Evolutionary conservation across 2,888 invertebrate species (phyloP), one percentile per base, ranked within the genome.

Genomic region (Caradrina clavipalpis): DNA sequence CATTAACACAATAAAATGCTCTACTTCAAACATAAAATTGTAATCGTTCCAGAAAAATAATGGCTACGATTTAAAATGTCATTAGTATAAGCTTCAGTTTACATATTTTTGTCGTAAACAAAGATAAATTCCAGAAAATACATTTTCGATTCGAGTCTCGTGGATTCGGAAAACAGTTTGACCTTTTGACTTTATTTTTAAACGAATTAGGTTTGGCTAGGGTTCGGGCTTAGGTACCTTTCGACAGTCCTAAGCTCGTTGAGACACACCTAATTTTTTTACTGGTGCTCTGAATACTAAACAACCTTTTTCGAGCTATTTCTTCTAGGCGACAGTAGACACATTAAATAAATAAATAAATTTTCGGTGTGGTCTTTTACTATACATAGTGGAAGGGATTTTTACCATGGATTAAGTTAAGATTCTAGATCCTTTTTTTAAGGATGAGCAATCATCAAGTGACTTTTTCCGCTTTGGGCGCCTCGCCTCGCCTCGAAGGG

Each of bases 261-360:
- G 11, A 6, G 57, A 17, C 17, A 11, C 17, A 17, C 11, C 35
- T 45, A 31, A 35, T 21, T 64, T 70, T 74, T 53, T 58, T 21
- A 47, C 76, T 31, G 22, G 22, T 8, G 42, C 19, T 10, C 56
- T 47, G 76, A 72, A 72, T 72, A 76, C 57, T 68, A 49, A 69
- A 17, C 19, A 42, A n/a, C 19, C n/a, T 49, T 72, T 76, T 47
- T 15, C 1, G 5, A 45, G 11, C 17, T 15, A 15, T 45, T 17
- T 8, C 8, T 35, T 35, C 35, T 45, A 17, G 17, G 45, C 17
- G 31, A 19, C 50, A 22, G 19, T 19, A 31, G 31, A 42, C 31
- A 21, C 50, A 35, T 22, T n/a, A n/a, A n/a, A n/a, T n/a, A n/a
- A n/a, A n/a, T n/a, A n/a, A n/a, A n/a, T n/a, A n/a, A 26, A 4